Evolutionary conservation across 2,888 invertebrate species (phyloP), one percentile per base, ranked within the genome.

Genomic region (Platycheirus albimanus): DNA sequence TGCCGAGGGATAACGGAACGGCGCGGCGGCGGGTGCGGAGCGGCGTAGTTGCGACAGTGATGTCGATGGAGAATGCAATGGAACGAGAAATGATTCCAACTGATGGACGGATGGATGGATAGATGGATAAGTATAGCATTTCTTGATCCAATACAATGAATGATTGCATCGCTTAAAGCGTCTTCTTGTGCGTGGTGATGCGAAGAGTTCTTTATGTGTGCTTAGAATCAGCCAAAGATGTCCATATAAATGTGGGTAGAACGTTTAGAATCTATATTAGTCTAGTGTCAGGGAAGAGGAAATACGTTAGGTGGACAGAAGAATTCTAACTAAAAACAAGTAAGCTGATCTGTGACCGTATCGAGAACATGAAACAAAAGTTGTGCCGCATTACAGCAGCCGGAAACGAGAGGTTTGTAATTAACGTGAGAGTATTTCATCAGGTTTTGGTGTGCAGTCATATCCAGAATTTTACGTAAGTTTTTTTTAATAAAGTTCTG

Each of bases 91-190:
- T 64, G 52, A 61, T 36, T 72, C 45, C 52, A 36, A 20, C 66
- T 71, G 58, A 58, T 56, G 41, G 54, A 41, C 41, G 58, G 30
- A 33, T 33, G n/a, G n/a, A n/a, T n/a, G n/a, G 30, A 51, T 51
- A 28, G 79, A 63, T 49, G 74, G 79, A 70, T 80, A 69, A 63
- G 74, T 38, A 61, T 36, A 56, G 36, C 75, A 64, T 56, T 43
- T n/a, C 36, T 30, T 69, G 63, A 69, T 70, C 17, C 43, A 3
- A 54, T 56, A 38, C 56, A 70, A 70, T 75, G 80, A 75, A 70
- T 70, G 64, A 75, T 69, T 43, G 69, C 67, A 28, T 17, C 20
- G 67, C 17, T 52, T 72, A 61, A 67, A 67, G 66, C 24, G 30
- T 30, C 43, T 13, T 11, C 13, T 54, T 49, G 43, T 52, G 61